Evolutionary conservation across 2,888 invertebrate species (phyloP).

Genomic region (Drosophila demipolita): DNA sequence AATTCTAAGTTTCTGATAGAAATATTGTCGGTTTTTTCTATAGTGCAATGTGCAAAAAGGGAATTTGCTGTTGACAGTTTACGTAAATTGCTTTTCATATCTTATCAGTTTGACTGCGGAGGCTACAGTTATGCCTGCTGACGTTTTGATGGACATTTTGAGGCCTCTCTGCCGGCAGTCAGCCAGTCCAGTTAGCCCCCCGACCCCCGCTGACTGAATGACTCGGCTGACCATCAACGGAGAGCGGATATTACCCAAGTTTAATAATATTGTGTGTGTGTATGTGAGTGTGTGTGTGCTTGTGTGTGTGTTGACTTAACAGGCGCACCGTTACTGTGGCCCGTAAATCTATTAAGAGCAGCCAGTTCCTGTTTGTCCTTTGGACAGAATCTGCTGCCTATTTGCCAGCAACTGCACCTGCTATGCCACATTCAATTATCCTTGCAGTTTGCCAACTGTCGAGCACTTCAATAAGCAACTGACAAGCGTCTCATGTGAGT

Average conservation of each 20-base stretch:
- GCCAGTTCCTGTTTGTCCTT: conserved; percentile 13
- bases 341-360: conserved; percentile 36
- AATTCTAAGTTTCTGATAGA: neutral
- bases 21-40: neutral
- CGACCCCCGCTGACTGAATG: neutral
- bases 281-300: neutral
- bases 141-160: conserved; percentile 70
- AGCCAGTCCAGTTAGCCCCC: neutral
- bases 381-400: conserved; percentile 13
- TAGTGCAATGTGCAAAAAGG: conserved; percentile 28
- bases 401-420: conserved; percentile 15
- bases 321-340: conserved; percentile 10
- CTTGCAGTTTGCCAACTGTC: conserved; percentile 13
- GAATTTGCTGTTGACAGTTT: conserved; percentile 76
- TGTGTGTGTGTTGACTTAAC: conserved; percentile 29
- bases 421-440: conserved; percentile 41
- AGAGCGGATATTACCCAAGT: conserved; percentile 66
- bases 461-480: conserved; percentile 5
- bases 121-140: conserved; percentile 64
- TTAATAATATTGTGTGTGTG: conserved; percentile 45
- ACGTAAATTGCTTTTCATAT: conserved; percentile 77
- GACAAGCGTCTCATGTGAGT: neutral
- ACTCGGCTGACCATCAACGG: conserved; percentile 24
- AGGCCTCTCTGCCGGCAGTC: conserved; percentile 43
- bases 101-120: conserved; percentile 57